phyloP scores from a whole-genome alignment of 2,888 invertebrate genomes.

The Perdita meconis region DNA sequence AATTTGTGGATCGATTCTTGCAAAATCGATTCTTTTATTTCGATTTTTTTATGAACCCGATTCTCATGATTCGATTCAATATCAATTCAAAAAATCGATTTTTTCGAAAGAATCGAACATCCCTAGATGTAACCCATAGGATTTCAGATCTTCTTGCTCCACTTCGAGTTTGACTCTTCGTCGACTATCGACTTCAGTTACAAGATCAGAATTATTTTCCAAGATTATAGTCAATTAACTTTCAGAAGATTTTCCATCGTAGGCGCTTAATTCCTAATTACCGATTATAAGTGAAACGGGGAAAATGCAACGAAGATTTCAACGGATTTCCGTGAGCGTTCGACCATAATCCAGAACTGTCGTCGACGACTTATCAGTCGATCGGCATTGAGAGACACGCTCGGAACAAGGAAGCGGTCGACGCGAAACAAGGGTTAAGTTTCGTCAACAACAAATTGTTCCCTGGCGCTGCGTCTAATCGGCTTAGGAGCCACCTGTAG shows the following conservation, averaged over 20 bases:
- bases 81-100: too few relatives aligned
- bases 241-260: background rate
- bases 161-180: too few relatives aligned
- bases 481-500: conserved; percentile 78
- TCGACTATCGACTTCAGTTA: too few relatives aligned
- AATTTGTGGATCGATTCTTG: too few relatives aligned
- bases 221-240: conserved; percentile 1
- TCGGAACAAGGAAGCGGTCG: conserved; percentile 32
- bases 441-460: conserved; percentile 77
- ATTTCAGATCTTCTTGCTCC: too few relatives aligned
- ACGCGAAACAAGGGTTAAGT: conserved; percentile 74
- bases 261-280: background rate
- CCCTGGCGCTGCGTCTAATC: conserved; percentile 76
- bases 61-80: too few relatives aligned
- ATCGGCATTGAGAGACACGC: conserved; percentile 31
- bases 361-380: conserved; percentile 33
- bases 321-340: conserved; percentile 1
- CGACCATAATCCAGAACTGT: conserved; percentile 33
- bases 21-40: too few relatives aligned
- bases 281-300: conserved; percentile 10
- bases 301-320: background rate
- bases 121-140: too few relatives aligned
- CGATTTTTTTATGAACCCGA: too few relatives aligned
- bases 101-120: too few relatives aligned
- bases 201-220: too few relatives aligned